phyloP scores from a whole-genome alignment of 1,140 invertebrate genomes.

The Drosophila bifasciata region DNA sequence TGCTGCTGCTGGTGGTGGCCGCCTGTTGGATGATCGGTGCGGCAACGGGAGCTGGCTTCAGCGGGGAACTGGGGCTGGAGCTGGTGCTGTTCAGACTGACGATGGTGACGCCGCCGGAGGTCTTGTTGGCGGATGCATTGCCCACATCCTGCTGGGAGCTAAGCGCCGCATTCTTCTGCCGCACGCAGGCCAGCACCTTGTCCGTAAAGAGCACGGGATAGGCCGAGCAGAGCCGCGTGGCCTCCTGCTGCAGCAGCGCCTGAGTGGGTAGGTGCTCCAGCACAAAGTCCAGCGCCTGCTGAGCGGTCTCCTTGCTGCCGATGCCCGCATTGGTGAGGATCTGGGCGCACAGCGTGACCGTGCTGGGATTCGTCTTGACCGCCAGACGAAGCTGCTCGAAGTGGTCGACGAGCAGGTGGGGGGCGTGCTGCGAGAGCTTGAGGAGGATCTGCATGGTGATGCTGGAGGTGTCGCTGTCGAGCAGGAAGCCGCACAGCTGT shows the following conservation, averaged over 20 bases:
- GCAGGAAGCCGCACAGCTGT: constrained; percentile 72
- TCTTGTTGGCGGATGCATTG: constrained; percentile 85
- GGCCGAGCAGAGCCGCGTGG: constrained; percentile 90
- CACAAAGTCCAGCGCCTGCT: constrained; percentile 92
- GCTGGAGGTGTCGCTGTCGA: constrained; percentile 85
- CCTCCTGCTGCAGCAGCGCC: constrained; percentile 89
- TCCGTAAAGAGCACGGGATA: constrained; percentile 91
- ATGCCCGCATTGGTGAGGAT: constrained; percentile 88
- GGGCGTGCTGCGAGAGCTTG: constrained; percentile 89
- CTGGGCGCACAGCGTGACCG: constrained; percentile 87
- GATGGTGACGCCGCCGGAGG: constrained; percentile 89
- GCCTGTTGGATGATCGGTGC: constrained; percentile 35
- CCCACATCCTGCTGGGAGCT: constrained; percentile 85
- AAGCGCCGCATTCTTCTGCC: constrained; percentile 86
- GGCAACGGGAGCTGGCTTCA: constrained; percentile 46
- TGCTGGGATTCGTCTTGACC: constrained; percentile 88
- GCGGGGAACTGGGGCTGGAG: constrained; percentile 43
- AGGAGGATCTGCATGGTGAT: constrained; percentile 91
- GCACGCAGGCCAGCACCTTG: constrained; percentile 89
- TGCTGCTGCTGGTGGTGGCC: background rate
- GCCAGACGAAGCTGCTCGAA: constrained; percentile 88
- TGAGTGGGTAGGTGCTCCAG: constrained; percentile 89
- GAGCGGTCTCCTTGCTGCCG: constrained; percentile 89
- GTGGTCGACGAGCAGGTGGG: constrained; percentile 88
- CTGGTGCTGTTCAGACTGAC: constrained; percentile 87